Conservation (phyloP, 2,113 vertebrate species). For the Phyllostomus hastatus region DNA sequence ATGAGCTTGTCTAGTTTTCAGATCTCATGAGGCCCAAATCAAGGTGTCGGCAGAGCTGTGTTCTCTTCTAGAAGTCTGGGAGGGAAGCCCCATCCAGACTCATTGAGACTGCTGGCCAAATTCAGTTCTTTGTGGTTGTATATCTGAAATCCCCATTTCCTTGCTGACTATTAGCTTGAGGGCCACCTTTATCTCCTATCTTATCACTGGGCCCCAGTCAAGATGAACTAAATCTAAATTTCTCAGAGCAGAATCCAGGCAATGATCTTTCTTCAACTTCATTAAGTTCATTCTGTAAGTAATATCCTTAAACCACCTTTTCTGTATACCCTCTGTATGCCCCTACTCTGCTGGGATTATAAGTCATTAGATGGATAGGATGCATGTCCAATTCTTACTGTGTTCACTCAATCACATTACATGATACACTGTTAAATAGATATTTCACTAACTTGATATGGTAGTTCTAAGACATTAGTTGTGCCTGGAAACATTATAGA, state of each 20-base stretch:
- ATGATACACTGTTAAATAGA: not conserved
- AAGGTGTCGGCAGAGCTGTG: not conserved
- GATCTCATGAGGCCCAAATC: not conserved
- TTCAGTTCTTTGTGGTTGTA: not conserved
- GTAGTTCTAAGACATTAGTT: not conserved
- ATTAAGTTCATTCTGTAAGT: not conserved
- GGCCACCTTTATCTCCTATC: not conserved
- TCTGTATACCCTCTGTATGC: not conserved
- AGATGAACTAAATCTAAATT: not conserved
- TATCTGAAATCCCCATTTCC: not conserved
- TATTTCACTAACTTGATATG: not conserved
- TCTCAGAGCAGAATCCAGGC: not conserved
- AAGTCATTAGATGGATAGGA: not conserved
- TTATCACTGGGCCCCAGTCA: not conserved
- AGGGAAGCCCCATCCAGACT: not conserved
- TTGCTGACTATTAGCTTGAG: not conserved
- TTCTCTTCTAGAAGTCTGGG: not conserved
- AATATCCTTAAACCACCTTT: not conserved
- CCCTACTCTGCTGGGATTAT: not conserved
- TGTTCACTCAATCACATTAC: not conserved
- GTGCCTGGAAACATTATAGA: not conserved
- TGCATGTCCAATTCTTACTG: not conserved
- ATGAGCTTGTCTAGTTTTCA: not conserved
- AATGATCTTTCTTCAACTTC: not conserved
- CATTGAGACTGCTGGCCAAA: not conserved